phyloP scores from a whole-genome alignment of 2,888 invertebrate species.

The Brachylomia viminalis region DNA sequence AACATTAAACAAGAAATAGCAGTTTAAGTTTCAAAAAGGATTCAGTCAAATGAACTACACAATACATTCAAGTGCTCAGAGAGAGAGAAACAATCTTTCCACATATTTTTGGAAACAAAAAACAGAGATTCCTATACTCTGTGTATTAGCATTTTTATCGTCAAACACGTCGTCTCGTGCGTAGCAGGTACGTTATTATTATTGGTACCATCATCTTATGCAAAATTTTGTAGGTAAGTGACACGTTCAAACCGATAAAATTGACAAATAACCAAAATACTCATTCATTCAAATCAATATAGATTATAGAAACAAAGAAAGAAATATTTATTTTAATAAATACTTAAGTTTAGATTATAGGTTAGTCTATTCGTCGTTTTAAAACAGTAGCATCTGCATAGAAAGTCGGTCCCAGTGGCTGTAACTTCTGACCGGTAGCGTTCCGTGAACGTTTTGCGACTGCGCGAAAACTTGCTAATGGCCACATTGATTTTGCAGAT shows the following conservation, averaged over 20 bases:
- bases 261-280: slow-evolving; percentile 17
- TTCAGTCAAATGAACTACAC: slow-evolving; percentile 22
- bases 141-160: slow-evolving; percentile 75
- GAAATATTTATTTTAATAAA: slow-evolving; percentile 1
- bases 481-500: slow-evolving; percentile 91
- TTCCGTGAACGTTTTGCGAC: slow-evolving; percentile 85
- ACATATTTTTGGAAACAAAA: slow-evolving; percentile 62
- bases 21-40: slow-evolving; percentile 14
- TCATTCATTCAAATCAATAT: slow-evolving; percentile 29
- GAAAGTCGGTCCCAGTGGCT: slow-evolving; percentile 68
- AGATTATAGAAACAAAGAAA: background rate
- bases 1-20: background rate
- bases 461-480: slow-evolving; percentile 90
- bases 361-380: slow-evolving; percentile 44
- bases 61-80: slow-evolving; percentile 23
- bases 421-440: slow-evolving; percentile 85
- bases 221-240: slow-evolving; percentile 56
- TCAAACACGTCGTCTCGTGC: slow-evolving; percentile 68
- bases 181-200: slow-evolving; percentile 68
- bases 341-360: no score
- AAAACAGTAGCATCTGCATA: slow-evolving; percentile 74
- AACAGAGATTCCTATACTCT: slow-evolving; percentile 59
- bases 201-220: slow-evolving; percentile 62
- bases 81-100: slow-evolving; percentile 45
- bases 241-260: slow-evolving; percentile 46